Evolutionary conservation across 2,113 vertebrate species (phyloP), one percentile per base, ranked within the genome.

Genomic region (Sula dactylatra): DNA sequence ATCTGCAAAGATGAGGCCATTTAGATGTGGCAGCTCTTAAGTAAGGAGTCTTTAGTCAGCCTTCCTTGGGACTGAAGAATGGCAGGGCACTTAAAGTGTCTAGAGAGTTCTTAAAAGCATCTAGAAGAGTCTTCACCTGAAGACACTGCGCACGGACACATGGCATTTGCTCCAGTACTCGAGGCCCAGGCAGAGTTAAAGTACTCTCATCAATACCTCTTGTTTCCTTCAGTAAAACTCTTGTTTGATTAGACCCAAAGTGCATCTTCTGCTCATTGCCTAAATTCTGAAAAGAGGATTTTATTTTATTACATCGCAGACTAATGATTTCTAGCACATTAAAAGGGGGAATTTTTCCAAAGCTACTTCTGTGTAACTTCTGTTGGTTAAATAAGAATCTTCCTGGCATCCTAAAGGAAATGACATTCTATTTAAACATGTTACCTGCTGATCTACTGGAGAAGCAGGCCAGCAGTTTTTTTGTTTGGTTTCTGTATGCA

Each of bases 381-480:
- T 94, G 71, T 90, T 90, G 95, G 94, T 98, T 98, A 97, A 98
- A 97, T 97, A 97, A 96, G 71, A 95, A 86, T 97, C 91, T 88
- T 96, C 95, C 90, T 92, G 96, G 82, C 70, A 88, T 86, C 96
- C 96, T 92, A 67, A 95, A 95, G 89, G 93, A 96, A 96, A 94
- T 71, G 40, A 64, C 91, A 82, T 85, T 96, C 58, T 97, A 77
- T 96, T 97, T 96, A 97, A 97, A 93, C 71, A 45, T 90, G 86
- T 95, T 88, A 96, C 88, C 97, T 96, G 93, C 95, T 95, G 95
- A 90, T 95, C 78, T 64, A 22, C 84, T 72, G 50, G 62, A 96
- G 92, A 91, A 95, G 92, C 65, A 87, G 80, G 78, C 93, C 92
- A 90, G 65, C 84, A 94, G 19, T 66, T 74, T 85, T 90, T 62